Percentiles rank a stretch among this genome's conserved stretches.
Evolutionary conservation across 2,888 invertebrate species (phyloP).

Genomic region (Thereva nobilitata): DNA sequence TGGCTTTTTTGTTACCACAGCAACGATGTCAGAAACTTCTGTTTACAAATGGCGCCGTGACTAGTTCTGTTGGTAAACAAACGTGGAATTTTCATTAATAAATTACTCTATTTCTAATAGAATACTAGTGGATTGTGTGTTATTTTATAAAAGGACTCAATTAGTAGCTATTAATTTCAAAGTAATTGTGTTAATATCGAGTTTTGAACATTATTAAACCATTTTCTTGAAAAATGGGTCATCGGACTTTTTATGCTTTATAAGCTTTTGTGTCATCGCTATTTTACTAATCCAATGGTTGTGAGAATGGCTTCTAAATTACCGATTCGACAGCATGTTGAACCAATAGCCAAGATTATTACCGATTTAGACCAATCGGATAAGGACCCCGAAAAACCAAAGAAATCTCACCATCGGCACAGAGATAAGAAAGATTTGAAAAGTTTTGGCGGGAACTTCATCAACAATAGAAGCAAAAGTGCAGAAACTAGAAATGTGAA

Average conservation of each 20-base stretch:
- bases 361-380: slow-evolving; percentile 54
- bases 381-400: slow-evolving; percentile 26
- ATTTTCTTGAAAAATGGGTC: no score
- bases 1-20: neutral
- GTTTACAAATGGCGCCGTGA: slow-evolving; percentile 38
- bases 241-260: no score
- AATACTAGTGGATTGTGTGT: no score
- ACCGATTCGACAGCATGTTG: slow-evolving; percentile 34
- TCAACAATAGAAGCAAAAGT: slow-evolving; percentile 50
- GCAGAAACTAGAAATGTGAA: slow-evolving; percentile 45
- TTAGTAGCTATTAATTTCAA: no score
- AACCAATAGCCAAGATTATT: slow-evolving; percentile 44
- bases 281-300: neutral
- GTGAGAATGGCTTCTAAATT: slow-evolving; percentile 38
- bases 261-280: neutral
- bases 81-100: neutral
- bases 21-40: slow-evolving; percentile 37
- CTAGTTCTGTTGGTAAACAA: slow-evolving; percentile 37
- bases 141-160: no score
- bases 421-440: slow-evolving; percentile 47
- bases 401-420: slow-evolving; percentile 43
- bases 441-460: slow-evolving; percentile 53
- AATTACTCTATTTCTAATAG: neutral
- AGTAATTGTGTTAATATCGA: no score
- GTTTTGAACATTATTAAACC: no score